phyloP scores from a whole-genome alignment of 2,113 vertebrate species.

The Chionodraco myersi region DNA sequence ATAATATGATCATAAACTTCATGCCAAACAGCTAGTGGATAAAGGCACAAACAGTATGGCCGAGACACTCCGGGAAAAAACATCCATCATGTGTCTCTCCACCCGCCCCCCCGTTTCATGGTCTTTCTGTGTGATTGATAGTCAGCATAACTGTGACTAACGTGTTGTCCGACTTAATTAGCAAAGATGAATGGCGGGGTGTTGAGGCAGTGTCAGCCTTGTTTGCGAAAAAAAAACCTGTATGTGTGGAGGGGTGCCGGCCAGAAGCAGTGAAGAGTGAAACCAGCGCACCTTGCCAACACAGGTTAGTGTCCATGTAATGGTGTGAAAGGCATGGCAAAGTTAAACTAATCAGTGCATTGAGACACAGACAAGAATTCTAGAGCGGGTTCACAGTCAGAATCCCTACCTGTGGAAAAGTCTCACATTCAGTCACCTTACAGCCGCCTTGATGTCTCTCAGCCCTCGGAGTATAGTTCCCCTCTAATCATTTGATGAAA shows the following conservation, averaged over 20 bases:
- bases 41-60: slow-evolving; percentile 29
- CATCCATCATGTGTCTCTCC: slow-evolving; percentile 62
- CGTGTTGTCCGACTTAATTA: slow-evolving; percentile 78
- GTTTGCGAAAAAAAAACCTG: slow-evolving; percentile 56
- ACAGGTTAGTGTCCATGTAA: slow-evolving; percentile 24
- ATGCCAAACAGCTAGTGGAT: slow-evolving; percentile 2
- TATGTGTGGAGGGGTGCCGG: slow-evolving; percentile 45
- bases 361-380: not conserved
- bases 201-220: slow-evolving; percentile 51
- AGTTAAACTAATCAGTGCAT: slow-evolving; percentile 35
- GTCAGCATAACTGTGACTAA: slow-evolving; percentile 76
- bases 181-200: slow-evolving; percentile 70
- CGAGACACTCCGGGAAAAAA: slow-evolving; percentile 36
- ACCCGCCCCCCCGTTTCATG: slow-evolving; percentile 57
- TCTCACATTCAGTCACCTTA: slow-evolving; percentile 3
- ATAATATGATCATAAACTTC: not conserved
- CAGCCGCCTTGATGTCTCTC: slow-evolving; percentile 19
- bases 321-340: slow-evolving; percentile 58
- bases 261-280: slow-evolving; percentile 46
- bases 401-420: not conserved
- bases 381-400: not conserved
- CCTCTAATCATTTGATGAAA: slow-evolving; percentile 10
- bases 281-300: slow-evolving; percentile 51
- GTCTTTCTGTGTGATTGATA: slow-evolving; percentile 74
- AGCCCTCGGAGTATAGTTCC: not conserved